phyloP scores from a whole-genome alignment of 2,113 vertebrate genomes.

The Ornithorhynchus anatinus region DNA sequence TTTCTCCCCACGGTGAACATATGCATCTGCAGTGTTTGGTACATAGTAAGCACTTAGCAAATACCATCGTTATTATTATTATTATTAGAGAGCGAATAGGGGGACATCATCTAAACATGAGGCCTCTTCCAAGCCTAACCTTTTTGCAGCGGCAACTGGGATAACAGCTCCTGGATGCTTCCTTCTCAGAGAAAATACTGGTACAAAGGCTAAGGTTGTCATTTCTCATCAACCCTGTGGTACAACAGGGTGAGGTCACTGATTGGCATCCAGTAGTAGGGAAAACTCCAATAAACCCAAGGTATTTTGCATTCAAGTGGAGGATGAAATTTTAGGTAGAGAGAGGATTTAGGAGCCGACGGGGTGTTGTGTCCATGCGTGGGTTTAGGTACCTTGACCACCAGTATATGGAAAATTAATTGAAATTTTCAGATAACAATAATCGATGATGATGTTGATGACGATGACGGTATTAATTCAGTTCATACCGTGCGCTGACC shows the following conservation, averaged over 20 bases:
- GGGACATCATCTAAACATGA: slow-evolving; percentile 11
- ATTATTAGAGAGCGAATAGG: too few relatives aligned
- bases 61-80: too few relatives aligned
- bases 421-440: too few relatives aligned
- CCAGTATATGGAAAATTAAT: too few relatives aligned
- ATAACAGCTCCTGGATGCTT: slow-evolving; percentile 8
- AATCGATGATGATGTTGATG: too few relatives aligned
- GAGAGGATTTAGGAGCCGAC: too few relatives aligned
- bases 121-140: slow-evolving; percentile 19
- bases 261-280: not conserved
- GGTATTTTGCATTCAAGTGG: not conserved
- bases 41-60: too few relatives aligned
- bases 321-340: too few relatives aligned
- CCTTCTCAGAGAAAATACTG: slow-evolving; percentile 7
- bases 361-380: too few relatives aligned
- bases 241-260: not conserved
- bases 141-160: slow-evolving; percentile 13
- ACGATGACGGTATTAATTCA: too few relatives aligned
- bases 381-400: too few relatives aligned
- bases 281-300: slow-evolving; percentile 9
- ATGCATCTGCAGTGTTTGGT: not conserved
- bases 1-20: not conserved
- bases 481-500: too few relatives aligned
- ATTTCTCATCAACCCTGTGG: slow-evolving; percentile 13
- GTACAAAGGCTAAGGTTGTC: slow-evolving; percentile 22